Evolutionary conservation across 2,888 invertebrate genomes (phyloP).

Genomic region (Barypeithes pellucidus): DNA sequence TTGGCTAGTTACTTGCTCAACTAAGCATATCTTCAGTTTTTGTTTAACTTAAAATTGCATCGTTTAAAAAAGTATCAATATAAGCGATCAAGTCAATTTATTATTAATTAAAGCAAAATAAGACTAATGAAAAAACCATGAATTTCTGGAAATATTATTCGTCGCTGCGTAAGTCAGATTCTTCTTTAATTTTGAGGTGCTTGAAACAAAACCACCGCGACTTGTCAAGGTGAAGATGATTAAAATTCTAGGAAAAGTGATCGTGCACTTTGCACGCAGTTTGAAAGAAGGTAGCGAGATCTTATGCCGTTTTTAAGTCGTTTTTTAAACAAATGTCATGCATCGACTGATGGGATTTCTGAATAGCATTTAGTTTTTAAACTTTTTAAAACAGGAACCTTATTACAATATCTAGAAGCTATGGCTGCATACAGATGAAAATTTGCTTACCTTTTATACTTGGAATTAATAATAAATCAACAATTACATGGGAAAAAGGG

Average conservation of each 20-base stretch:
- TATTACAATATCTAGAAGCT: conserved; percentile 30
- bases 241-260: conserved; percentile 22
- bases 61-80: conserved; percentile 1
- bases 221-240: conserved; percentile 7
- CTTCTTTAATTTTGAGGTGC: conserved; percentile 17
- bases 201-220: conserved; percentile 18
- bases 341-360: conserved; percentile 48
- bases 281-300: conserved; percentile 15
- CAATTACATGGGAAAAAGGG: no score
- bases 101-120: conserved; percentile 5
- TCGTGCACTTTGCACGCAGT: conserved; percentile 11
- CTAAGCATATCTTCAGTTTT: conserved; percentile 6
- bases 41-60: neutral
- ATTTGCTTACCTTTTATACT: neutral
- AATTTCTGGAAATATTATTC: conserved; percentile 8
- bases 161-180: neutral
- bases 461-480: no score
- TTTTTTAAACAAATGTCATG: conserved; percentile 50
- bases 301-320: conserved; percentile 24
- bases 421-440: neutral
- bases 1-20: conserved; percentile 6
- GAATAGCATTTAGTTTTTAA: conserved; percentile 45
- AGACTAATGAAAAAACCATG: neutral
- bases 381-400: conserved; percentile 30
- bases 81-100: conserved; percentile 7